Evolutionary conservation across 2,113 vertebrate genomes (phyloP), one percentile per base, ranked within the genome.

Genomic region (Coracopsis vasa): DNA sequence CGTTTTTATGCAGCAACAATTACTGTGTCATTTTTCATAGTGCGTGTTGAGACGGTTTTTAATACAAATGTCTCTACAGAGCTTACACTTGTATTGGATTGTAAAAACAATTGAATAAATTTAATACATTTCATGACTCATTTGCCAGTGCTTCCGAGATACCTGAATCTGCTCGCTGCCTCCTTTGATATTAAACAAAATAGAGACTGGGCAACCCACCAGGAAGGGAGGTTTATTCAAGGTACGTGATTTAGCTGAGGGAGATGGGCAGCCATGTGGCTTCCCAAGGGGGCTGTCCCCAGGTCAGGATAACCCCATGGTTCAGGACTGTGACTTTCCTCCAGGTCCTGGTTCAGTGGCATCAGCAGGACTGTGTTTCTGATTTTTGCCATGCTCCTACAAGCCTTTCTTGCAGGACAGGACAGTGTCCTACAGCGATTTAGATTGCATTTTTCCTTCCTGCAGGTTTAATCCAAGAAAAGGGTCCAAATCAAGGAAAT

Each of bases 71-170:
- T 73, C 83, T 65, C 74, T 73, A 88, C 88, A 92, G 95, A 95
- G 92, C 78, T 97, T 95, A 94, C 73, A 73, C 89, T 66, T 93
- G 60, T 83, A 58, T 65, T 80, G 64, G 56, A 67, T 64, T 85
- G 64, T 93, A 88, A 89, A 94, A 95, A 92, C 91, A 95, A 61
- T 24, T 23, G n/a, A 93, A 92, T 96, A 94, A 48, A 96, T 95
- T 88, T 92, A 93, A 93, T 93, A 67, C 4, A 23, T 95, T 97
- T 97, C 88, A 81, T 67, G 74, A 92, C 71, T 97, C 66, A 87
- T 85, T 88, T 95, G 41, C 81, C 79, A 93, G 71, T 65, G 10
- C 80, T 81, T 95, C 80, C 69, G 73, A 96, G 66, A 78, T 65
- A 93, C 64, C 70, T 67, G 62, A 94, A 93, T 94, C 86, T 69